These are phyloP conservation scores for Spatula clypeata DNA, from an alignment of 2,797 vertebrate species.

Conservation along the genomic window DNA sequence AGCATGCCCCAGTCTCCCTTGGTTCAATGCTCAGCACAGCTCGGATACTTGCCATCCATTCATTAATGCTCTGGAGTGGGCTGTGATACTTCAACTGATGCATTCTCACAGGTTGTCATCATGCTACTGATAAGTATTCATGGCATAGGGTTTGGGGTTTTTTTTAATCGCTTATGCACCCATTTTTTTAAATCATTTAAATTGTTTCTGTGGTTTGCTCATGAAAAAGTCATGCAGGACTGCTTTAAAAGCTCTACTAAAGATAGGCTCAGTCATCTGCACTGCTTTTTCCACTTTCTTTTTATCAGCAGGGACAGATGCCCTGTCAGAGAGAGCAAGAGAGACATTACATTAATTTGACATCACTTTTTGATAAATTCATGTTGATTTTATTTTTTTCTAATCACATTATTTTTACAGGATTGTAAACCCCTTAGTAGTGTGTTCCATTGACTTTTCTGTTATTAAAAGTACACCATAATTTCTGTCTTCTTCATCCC, in stretches of 20 bases:
- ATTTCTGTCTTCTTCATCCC: neutral
- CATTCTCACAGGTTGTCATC: neutral
- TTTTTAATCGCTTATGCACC: neutral
- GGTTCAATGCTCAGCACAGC: rapidly evolving
- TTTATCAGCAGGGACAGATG: conserved; percentile 46
- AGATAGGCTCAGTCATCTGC: conserved; percentile 18
- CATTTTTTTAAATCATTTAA: neutral
- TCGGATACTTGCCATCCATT: neutral
- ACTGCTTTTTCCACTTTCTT: conserved; percentile 34
- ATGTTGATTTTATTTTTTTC: neutral
- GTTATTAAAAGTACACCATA: neutral
- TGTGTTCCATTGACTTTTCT: neutral
- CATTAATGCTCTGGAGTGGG: neutral
- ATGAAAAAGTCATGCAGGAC: neutral
- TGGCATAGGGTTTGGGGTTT: neutral
- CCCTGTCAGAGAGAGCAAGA: neutral
- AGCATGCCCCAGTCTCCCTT: rapidly evolving
- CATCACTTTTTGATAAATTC: neutral
- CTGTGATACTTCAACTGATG: neutral
- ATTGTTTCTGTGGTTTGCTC: conserved; percentile 4
- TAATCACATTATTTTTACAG: conserved; percentile 13
- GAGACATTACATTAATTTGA: neutral
- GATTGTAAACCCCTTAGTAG: neutral
- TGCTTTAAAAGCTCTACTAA: conserved; percentile 61
- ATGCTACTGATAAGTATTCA: neutral